These are phyloP conservation scores for Nannospalax galili DNA, from an alignment of 2,113 vertebrate genomes.

Conservation along the genomic window DNA sequence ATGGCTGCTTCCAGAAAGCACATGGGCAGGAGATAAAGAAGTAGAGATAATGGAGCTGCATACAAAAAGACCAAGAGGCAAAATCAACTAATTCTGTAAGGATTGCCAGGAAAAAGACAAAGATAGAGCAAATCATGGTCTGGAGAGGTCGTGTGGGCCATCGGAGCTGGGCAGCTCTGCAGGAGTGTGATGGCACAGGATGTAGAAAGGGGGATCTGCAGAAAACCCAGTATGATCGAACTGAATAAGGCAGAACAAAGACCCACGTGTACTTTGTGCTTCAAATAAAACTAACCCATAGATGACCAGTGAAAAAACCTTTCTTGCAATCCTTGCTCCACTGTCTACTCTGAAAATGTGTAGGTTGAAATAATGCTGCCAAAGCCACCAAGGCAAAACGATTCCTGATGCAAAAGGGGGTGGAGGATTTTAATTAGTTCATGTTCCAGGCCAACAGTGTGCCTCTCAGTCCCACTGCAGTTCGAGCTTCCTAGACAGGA, in stretches of 20 bases:
- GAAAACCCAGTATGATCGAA: no score
- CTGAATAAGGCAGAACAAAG: not conserved
- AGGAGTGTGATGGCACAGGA: not conserved
- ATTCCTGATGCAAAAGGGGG: not conserved
- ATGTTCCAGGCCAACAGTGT: not conserved
- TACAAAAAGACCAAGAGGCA: not conserved
- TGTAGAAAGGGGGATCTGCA: not conserved
- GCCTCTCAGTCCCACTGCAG: not conserved
- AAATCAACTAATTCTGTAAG: not conserved
- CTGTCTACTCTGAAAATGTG: not conserved
- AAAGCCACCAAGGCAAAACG: not conserved
- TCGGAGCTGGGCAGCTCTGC: not conserved
- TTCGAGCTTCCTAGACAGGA: not conserved
- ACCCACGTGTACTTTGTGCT: not conserved
- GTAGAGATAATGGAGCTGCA: not conserved
- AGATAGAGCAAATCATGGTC: not conserved
- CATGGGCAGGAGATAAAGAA: not conserved
- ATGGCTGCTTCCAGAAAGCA: not conserved
- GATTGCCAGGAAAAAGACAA: not conserved
- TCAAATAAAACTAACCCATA: not conserved
- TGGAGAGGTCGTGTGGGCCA: not conserved
- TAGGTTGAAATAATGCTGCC: not conserved
- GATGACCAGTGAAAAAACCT: not conserved
- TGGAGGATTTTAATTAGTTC: not conserved
- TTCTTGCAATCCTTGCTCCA: not conserved